These are phyloP conservation scores for Matsumurasca onukii DNA, from an alignment of 1,140 invertebrate species.

Conservation along the genomic window DNA sequence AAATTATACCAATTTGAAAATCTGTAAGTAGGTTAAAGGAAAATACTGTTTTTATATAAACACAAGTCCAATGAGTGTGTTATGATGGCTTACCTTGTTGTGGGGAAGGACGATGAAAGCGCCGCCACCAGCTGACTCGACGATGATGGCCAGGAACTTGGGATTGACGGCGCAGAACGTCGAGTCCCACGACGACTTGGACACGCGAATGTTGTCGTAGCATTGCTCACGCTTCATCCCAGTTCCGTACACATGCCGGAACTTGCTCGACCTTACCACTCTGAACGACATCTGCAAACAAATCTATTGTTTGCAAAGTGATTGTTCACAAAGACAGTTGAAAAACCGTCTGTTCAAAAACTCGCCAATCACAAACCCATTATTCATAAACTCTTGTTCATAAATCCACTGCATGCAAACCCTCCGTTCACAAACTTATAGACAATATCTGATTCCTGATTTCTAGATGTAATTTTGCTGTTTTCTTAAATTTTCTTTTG, in stretches of 20 bases:
- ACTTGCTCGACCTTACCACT: slow-evolving; percentile 94
- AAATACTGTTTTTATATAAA: too few species aligned
- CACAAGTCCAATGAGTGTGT: too few species aligned
- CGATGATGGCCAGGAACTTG: slow-evolving; percentile 98
- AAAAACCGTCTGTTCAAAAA: not conserved
- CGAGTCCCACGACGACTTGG: slow-evolving; percentile 98
- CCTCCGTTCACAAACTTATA: not conserved
- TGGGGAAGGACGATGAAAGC: slow-evolving; percentile 97
- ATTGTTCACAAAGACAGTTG: not conserved
- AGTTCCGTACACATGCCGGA: slow-evolving; percentile 98
- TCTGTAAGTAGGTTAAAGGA: too few species aligned
- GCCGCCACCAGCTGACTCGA: slow-evolving; percentile 97
- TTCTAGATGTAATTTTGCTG: too few species aligned
- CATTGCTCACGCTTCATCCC: slow-evolving; percentile 96
- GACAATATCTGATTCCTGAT: not conserved
- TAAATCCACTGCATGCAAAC: not conserved
- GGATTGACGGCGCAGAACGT: slow-evolving; percentile 99
- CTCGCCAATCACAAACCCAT: not conserved
- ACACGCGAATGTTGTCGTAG: slow-evolving; percentile 98
- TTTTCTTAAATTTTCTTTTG: too few species aligned
- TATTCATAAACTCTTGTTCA: not conserved
- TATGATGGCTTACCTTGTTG: slow-evolving; percentile 92
- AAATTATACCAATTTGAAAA: too few species aligned
- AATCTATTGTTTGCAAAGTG: not conserved
- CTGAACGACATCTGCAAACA: slow-evolving; percentile 83